Base-by-base conservation (phyloP, 2,797 vertebrate species). In the Pogonophryne albipinna region DNA sequence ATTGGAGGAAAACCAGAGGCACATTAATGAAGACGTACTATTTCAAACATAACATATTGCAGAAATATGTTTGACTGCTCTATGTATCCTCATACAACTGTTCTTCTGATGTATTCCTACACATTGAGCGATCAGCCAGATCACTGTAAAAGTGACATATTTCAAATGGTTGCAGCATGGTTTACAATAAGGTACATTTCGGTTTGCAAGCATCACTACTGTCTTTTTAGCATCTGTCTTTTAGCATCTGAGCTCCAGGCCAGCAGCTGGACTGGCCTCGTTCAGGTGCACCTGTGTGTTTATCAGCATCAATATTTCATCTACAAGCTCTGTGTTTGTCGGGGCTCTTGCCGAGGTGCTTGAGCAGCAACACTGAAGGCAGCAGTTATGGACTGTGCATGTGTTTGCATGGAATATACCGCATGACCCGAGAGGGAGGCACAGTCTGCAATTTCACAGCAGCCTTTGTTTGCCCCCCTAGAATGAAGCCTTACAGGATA, bases 401-500 rank as follows among this genome's bases (percentile, higher is more conserved):
- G 84, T 91, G 90, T 89, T 86, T 87, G 83, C 82, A 69, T 83
- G 74, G 66, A 87, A 76, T 78, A 72, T 84, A 79, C 67, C 41
- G 81, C 55, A 47, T 78, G 88, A 89, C 86, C 87, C 66, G 31
- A 76, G 83, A 87, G 79, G 78, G 78, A 87, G 85, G 84, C 80
- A 83, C 87, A 90, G 85, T 90, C 93, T 94, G 90, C 94, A 95
- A 94, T 95, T 95, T 96, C 88, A 85, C 91, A 87, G 92, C 92
- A 90, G 93, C 91, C 92, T 93, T 93, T 92, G 93, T 94, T 94
- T 93, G 92, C 93, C 94, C 94, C 94, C 82, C 34, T 38, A 89
- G 92, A 94, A 95, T 94, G 94, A 95, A 94, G 91, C 90, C 93
- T 95, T 94, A 95, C 92, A 95, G 93, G 95, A 95, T 96, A 96